phyloP scores from a whole-genome alignment of 1,140 invertebrate species.

The Elysia chlorotica region DNA sequence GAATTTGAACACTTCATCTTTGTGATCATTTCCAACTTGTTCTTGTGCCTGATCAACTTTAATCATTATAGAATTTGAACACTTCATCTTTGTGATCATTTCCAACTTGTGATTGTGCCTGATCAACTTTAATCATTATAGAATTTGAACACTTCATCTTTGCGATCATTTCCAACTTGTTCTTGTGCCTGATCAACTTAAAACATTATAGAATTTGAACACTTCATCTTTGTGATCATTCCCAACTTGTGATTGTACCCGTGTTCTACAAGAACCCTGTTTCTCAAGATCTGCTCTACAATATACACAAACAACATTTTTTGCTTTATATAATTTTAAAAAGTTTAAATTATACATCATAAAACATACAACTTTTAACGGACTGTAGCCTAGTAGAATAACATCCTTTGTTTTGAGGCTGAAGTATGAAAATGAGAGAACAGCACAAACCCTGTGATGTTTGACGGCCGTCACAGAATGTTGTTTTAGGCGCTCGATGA shows the following conservation, averaged over 20 bases:
- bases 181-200: background rate
- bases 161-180: background rate
- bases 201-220: background rate
- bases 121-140: background rate
- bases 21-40: background rate
- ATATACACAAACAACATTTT: too few relatives aligned
- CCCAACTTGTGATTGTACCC: too few relatives aligned
- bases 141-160: background rate
- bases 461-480: constrained; percentile 68
- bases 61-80: background rate
- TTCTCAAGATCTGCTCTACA: too few relatives aligned
- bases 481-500: constrained; percentile 72
- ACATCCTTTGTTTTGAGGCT: too few relatives aligned
- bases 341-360: too few relatives aligned
- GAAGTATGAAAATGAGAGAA: too few relatives aligned
- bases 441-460: constrained; percentile 69
- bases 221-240: background rate
- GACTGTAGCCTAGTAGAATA: too few relatives aligned
- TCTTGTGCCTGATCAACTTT: background rate
- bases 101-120: background rate
- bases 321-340: too few relatives aligned
- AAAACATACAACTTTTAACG: too few relatives aligned
- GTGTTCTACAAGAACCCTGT: too few relatives aligned
- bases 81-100: background rate
- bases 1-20: background rate